phyloP scores from a whole-genome alignment of 2,797 vertebrate species.

The Myotis findleyi region DNA sequence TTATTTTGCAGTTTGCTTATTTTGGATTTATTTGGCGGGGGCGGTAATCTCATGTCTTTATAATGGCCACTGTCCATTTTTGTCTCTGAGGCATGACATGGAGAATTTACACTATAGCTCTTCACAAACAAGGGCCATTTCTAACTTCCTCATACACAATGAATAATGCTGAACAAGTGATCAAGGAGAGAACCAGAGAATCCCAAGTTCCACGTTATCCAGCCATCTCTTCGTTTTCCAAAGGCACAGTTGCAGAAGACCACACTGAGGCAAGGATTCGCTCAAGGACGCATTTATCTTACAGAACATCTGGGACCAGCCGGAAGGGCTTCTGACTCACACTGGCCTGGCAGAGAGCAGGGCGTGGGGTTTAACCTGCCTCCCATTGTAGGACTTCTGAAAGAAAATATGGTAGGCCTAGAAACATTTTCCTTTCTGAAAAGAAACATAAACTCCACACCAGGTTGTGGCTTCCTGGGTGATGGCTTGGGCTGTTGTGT shows the following conservation, averaged over 20 bases:
- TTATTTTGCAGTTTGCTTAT: not conserved
- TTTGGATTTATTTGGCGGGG: not conserved
- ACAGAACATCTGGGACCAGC: not conserved
- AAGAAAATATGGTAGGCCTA: not conserved
- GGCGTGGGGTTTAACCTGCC: too few species aligned
- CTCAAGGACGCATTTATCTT: not conserved
- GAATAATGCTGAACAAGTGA: not conserved
- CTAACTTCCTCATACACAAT: not conserved
- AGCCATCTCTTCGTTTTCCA: not conserved
- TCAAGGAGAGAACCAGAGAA: not conserved
- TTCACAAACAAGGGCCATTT: not conserved
- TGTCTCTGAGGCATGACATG: not conserved
- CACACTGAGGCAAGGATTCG: not conserved
- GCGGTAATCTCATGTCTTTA: not conserved
- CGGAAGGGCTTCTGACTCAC: not conserved
- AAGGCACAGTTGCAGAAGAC: not conserved
- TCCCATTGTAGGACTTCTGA: not conserved
- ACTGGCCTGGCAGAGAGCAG: not conserved
- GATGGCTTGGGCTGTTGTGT: slow-evolving; percentile 28
- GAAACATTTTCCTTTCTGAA: not conserved
- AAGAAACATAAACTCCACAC: not conserved
- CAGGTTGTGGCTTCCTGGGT: slow-evolving; percentile 59
- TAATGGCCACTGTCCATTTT: not conserved
- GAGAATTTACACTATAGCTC: not conserved
- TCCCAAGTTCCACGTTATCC: not conserved